Percentiles rank a stretch among this genome's conserved stretches.
phyloP scores from a whole-genome alignment of 37 sponge, comb jelly and placozoan species.

The Lycopodina hypogea region DNA sequence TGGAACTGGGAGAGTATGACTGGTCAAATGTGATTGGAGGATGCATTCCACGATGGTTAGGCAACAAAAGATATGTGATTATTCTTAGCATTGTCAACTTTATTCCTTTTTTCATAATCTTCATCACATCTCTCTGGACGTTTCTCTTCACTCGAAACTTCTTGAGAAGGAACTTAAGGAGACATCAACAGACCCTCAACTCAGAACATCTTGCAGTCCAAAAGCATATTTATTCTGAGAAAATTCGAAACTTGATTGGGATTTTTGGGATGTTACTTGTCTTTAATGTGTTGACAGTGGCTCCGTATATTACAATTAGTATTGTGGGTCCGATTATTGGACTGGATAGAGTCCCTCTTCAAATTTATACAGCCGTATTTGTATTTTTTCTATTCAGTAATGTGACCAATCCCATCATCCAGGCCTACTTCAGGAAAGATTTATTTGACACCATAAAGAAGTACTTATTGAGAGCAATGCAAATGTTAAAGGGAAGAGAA shows the following conservation, averaged over 20 bases:
- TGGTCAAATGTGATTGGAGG: background rate
- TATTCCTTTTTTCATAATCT: constrained; percentile 18
- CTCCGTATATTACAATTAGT: constrained; percentile 13
- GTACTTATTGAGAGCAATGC: background rate
- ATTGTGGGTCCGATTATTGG: background rate
- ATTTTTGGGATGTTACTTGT: constrained; percentile 28
- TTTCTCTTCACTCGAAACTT: constrained; percentile 19
- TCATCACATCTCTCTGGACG: constrained; percentile 40
- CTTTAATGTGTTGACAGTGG: background rate
- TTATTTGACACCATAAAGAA: constrained; percentile 9
- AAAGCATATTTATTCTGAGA: constrained; percentile 4
- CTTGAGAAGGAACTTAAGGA: background rate
- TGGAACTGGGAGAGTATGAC: constrained; percentile 16
- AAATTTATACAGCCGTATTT: background rate
- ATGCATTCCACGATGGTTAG: constrained; percentile 21
- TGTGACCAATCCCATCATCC: constrained; percentile 34
- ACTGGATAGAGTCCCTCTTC: constrained; percentile 7
- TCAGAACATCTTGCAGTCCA: background rate
- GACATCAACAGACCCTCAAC: background rate
- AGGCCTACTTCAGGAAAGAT: constrained; percentile 35
- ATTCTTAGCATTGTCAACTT: background rate
- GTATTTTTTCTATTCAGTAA: constrained; percentile 19
- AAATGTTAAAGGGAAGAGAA: background rate
- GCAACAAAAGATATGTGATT: constrained; percentile 14
- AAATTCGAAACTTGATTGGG: constrained; percentile 9